Evolutionary conservation across 2,113 vertebrate genomes (phyloP).

Genomic region (Seriola rivoliana): DNA sequence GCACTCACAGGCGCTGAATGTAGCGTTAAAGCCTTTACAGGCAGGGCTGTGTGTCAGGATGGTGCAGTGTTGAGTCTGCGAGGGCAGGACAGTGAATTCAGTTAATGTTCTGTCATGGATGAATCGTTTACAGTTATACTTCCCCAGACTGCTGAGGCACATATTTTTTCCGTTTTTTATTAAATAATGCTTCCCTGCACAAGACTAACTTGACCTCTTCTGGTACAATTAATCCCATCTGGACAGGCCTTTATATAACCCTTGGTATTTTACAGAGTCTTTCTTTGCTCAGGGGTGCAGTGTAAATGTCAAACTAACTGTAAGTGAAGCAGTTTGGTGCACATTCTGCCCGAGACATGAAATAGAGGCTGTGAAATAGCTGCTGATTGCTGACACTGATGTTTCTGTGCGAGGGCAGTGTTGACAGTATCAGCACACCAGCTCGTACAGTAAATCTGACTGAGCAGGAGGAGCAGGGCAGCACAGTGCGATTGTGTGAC

Average conservation of each 20-base stretch:
- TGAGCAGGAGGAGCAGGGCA: not conserved
- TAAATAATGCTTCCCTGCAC: constrained; percentile 26
- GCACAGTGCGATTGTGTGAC: not conserved
- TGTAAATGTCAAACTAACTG: constrained; percentile 66
- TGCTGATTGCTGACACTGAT: constrained; percentile 37
- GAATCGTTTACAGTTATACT: constrained; percentile 15
- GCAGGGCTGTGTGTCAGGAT: not conserved
- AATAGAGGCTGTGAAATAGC: constrained; percentile 31
- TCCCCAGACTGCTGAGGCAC: constrained; percentile 14
- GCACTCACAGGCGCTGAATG: not conserved
- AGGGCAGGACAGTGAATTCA: constrained; percentile 9
- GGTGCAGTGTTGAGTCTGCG: not conserved
- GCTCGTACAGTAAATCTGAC: not conserved
- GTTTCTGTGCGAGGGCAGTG: constrained; percentile 29
- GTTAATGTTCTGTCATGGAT: not conserved
- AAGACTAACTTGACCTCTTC: constrained; percentile 53
- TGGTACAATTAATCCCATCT: constrained; percentile 50
- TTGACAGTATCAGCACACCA: constrained; percentile 24
- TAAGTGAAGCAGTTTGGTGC: constrained; percentile 38
- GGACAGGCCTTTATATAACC: constrained; percentile 55
- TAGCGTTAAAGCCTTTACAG: not conserved
- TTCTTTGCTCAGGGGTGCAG: constrained; percentile 45
- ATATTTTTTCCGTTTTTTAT: constrained; percentile 19
- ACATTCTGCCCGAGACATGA: constrained; percentile 14
- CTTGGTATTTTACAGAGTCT: constrained; percentile 62